Conservation (phyloP, 1,140 invertebrate genomes). For the Pseudomyrmex concolor region DNA sequence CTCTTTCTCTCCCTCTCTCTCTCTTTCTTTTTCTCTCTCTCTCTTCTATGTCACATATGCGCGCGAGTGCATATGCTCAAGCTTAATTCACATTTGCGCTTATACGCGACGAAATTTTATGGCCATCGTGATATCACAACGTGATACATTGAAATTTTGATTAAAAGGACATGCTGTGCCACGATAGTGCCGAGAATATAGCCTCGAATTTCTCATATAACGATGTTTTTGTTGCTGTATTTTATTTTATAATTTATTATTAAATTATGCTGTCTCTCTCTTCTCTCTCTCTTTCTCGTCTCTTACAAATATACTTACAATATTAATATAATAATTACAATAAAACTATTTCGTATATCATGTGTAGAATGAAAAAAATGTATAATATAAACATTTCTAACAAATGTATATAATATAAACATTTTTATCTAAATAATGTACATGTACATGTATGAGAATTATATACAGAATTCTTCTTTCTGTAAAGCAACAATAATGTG, state of each 20-base stretch:
- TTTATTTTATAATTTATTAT: slow-evolving; percentile 6
- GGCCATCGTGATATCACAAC: slow-evolving; percentile 32
- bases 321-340: background rate
- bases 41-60: slow-evolving; percentile 11
- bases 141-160: slow-evolving; percentile 50
- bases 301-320: background rate
- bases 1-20: no score
- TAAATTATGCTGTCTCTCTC: background rate
- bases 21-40: no score
- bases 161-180: slow-evolving; percentile 29
- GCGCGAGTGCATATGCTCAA: slow-evolving; percentile 15
- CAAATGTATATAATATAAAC: no score
- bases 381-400: background rate
- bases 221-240: background rate
- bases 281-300: no score
- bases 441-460: no score
- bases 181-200: background rate
- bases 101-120: slow-evolving; percentile 39
- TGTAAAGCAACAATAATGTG: background rate
- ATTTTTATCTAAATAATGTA: background rate
- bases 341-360: background rate
- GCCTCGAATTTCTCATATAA: background rate
- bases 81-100: slow-evolving; percentile 58
- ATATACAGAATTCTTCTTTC: background rate
- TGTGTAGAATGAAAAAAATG: background rate